These are phyloP conservation scores for Isurus oxyrinchus DNA, from an alignment of 2,113 vertebrate species.

Conservation along the genomic window DNA sequence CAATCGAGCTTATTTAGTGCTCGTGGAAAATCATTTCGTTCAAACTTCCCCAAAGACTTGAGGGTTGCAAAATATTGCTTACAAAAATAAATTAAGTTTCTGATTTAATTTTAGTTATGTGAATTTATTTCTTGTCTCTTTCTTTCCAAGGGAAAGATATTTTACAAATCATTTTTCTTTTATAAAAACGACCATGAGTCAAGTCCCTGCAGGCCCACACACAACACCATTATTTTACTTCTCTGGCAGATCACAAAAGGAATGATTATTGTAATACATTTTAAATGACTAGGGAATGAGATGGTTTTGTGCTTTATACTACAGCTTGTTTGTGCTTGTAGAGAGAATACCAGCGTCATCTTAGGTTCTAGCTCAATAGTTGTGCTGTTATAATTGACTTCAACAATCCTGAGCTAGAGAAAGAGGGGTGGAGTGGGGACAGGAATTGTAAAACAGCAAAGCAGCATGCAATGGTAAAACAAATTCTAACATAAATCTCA, in stretches of 20 bases:
- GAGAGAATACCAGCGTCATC: not conserved
- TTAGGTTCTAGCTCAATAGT: not conserved
- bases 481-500: not conserved
- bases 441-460: not conserved
- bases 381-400: not conserved
- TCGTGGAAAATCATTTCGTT: not conserved
- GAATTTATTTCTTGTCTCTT: slow-evolving; percentile 16
- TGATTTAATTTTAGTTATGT: slow-evolving; percentile 19
- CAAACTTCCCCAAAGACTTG: not conserved
- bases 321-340: slow-evolving; percentile 1
- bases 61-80: not conserved
- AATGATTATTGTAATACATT: slow-evolving; percentile 22
- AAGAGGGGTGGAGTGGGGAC: not conserved
- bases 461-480: not conserved
- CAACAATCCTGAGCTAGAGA: not conserved
- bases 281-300: slow-evolving; percentile 13
- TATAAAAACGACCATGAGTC: not conserved
- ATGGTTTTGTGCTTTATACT: not conserved
- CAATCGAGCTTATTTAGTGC: not conserved
- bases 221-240: slow-evolving; percentile 14
- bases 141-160: not conserved
- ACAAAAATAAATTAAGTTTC: slow-evolving; percentile 23
- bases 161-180: slow-evolving; percentile 5
- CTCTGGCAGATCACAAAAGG: slow-evolving; percentile 4
- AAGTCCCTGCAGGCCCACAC: slow-evolving; percentile 25